These are phyloP conservation scores for Lepas anatifera DNA, from an alignment of 2,888 invertebrate species.

Conservation along the genomic window DNA sequence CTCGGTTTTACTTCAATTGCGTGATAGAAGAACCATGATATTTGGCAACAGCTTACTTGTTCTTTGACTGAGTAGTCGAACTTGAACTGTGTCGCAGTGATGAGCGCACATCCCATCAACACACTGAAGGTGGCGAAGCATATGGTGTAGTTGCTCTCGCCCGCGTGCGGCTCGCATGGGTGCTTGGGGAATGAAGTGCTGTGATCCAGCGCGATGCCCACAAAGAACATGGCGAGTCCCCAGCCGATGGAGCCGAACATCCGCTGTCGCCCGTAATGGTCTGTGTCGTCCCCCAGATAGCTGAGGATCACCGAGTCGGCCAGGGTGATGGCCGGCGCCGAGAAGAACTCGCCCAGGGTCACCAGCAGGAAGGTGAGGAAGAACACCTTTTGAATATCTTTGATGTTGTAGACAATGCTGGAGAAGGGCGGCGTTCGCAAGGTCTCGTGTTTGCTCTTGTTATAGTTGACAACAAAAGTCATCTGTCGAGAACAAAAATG, in stretches of 20 bases:
- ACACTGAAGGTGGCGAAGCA: conserved; percentile 97
- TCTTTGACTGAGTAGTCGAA: conserved; percentile 22
- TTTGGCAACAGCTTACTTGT: no score
- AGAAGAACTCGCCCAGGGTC: conserved; percentile 94
- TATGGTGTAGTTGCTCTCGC: conserved; percentile 96
- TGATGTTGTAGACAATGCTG: conserved; percentile 73
- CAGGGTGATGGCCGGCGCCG: conserved; percentile 84
- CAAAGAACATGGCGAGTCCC: conserved; percentile 98
- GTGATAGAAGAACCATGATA: no score
- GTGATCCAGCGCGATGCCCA: conserved; percentile 90
- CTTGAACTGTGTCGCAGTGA: conserved; percentile 68
- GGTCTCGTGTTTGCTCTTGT: conserved; percentile 50
- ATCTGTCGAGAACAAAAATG: not conserved
- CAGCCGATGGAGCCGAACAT: conserved; percentile 98
- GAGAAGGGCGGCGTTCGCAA: conserved; percentile 87
- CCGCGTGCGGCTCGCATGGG: conserved; percentile 61
- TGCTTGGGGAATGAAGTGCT: conserved; percentile 77
- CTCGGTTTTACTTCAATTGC: no score
- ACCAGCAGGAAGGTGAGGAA: conserved; percentile 83
- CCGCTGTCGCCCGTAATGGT: conserved; percentile 83
- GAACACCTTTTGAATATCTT: conserved; percentile 91
- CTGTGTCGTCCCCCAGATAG: conserved; percentile 36
- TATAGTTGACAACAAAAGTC: conserved; percentile 60
- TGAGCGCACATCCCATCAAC: conserved; percentile 86
- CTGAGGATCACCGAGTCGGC: conserved; percentile 63